These are phyloP conservation scores for Sphyrna mokarran DNA, from an alignment of 2,113 vertebrate genomes.

Conservation along the genomic window DNA sequence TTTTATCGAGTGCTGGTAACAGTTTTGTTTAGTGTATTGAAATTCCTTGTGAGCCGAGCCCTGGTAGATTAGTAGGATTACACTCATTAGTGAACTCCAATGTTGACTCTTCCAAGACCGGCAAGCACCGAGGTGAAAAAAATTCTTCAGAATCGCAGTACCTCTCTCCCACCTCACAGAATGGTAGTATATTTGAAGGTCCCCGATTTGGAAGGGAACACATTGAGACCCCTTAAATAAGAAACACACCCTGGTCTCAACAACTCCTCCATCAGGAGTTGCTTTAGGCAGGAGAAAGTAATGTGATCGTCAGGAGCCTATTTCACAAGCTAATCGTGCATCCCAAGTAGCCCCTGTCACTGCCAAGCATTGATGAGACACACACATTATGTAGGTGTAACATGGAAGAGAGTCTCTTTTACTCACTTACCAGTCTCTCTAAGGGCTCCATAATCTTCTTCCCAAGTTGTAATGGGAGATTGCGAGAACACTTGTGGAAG, in stretches of 20 bases:
- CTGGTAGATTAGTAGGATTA: background rate
- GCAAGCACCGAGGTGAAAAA: no score
- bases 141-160: background rate
- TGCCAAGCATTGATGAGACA: no score
- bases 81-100: background rate
- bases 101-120: background rate
- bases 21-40: background rate
- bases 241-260: background rate
- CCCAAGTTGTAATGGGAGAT: no score
- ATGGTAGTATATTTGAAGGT: background rate
- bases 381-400: no score
- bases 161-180: background rate
- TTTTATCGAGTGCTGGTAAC: background rate
- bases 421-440: no score
- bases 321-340: no score
- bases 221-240: background rate
- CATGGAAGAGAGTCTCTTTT: no score
- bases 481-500: no score
- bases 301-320: no score
- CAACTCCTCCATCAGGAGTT: background rate
- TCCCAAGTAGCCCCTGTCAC: no score
- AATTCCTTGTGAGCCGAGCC: background rate
- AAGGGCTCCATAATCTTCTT: no score
- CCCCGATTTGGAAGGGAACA: background rate
- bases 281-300: background rate